These are phyloP conservation scores for Gasterosteus aculeatus DNA, from an alignment of 2,113 vertebrate species.

Conservation along the genomic window DNA sequence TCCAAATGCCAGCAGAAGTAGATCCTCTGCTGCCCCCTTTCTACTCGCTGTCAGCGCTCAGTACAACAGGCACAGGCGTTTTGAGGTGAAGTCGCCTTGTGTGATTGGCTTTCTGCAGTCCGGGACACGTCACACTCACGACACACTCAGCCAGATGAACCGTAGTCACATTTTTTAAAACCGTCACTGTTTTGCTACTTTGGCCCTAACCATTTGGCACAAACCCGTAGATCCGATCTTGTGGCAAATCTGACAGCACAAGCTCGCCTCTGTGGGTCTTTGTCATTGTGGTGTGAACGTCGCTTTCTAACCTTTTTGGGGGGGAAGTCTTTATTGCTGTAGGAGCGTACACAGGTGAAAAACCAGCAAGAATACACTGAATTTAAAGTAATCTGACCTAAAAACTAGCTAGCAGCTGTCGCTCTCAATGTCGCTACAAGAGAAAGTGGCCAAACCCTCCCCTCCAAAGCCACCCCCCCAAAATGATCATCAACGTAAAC, in stretches of 20 bases:
- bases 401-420: not conserved
- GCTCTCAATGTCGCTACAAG: not conserved
- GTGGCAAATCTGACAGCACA: slow-evolving; percentile 93
- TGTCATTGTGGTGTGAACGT: slow-evolving; percentile 90
- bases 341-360: not conserved
- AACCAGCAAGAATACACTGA: not conserved
- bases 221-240: slow-evolving; percentile 99
- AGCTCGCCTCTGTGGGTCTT: slow-evolving; percentile 99
- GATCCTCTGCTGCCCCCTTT: slow-evolving; percentile 2
- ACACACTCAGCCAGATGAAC: not conserved
- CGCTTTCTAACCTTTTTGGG: slow-evolving; percentile 34
- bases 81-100: slow-evolving; percentile 16
- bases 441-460: no score
- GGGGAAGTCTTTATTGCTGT: not conserved
- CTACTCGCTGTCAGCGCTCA: not conserved
- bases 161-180: not conserved
- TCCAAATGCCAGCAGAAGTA: slow-evolving; percentile 21
- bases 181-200: slow-evolving; percentile 64
- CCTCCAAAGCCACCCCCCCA: not conserved
- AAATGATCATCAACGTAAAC: not conserved
- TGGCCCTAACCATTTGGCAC: slow-evolving; percentile 88
- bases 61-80: not conserved
- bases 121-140: not conserved
- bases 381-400: not conserved
- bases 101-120: slow-evolving; percentile 8